Evolutionary conservation across 2,113 vertebrate species (phyloP).

Genomic region (Ochotona princeps): DNA sequence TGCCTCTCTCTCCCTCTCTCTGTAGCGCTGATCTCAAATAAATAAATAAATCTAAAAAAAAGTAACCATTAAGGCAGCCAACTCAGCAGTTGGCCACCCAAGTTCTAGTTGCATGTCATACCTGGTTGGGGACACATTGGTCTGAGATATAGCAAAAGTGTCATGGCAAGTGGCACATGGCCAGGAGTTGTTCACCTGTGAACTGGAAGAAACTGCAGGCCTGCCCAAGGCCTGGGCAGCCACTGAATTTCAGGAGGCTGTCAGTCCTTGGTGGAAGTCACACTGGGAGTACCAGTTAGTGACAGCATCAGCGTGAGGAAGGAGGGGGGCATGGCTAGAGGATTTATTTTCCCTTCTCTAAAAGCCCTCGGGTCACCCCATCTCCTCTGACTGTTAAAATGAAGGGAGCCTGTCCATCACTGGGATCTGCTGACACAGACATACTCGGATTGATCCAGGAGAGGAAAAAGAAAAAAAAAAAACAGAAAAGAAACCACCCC

Average conservation of each 20-base stretch:
- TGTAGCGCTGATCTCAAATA: too few species aligned
- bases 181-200: accelerated
- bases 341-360: neutral
- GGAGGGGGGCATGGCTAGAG: neutral
- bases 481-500: constrained; percentile 61
- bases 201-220: neutral
- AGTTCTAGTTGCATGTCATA: accelerated
- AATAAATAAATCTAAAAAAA: too few species aligned
- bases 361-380: constrained; percentile 58
- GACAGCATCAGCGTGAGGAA: neutral
- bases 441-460: constrained; percentile 63
- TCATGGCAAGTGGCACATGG: too few species aligned
- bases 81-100: neutral
- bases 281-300: neutral
- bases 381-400: constrained; percentile 74
- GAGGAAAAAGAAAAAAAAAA: constrained; percentile 65
- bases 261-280: neutral
- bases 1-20: too few species aligned
- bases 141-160: neutral
- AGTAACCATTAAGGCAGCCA: too few species aligned
- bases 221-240: neutral
- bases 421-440: constrained; percentile 71
- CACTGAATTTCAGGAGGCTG: neutral
- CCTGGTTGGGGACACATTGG: accelerated
- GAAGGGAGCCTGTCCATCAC: constrained; percentile 63